Percentiles rank a stretch among this genome's conserved stretches.
phyloP scores from a whole-genome alignment of 2,888 invertebrate genomes.

The Drosophila setosimentum region DNA sequence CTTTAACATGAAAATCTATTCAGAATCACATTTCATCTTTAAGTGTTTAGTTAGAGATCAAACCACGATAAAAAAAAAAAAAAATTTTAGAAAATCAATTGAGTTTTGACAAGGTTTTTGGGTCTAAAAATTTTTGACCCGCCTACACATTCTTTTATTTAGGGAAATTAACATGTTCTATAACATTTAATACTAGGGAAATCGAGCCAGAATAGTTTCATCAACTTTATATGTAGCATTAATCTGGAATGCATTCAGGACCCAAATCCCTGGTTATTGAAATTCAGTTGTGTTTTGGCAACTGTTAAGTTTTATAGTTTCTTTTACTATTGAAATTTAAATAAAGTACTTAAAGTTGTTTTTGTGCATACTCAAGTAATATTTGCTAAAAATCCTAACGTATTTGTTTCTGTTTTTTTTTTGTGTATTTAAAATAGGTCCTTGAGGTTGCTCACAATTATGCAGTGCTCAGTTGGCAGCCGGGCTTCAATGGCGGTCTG shows the following conservation, averaged over 20 bases:
- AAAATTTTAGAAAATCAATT: no score
- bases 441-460: conserved; percentile 91
- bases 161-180: no score
- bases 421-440: conserved; percentile 81
- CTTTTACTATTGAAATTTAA: neutral
- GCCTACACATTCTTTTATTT: no score
- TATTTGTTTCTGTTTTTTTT: neutral
- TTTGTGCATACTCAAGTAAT: no score
- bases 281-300: neutral
- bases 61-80: no score
- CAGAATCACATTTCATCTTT: neutral
- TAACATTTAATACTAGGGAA: no score
- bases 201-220: neutral
- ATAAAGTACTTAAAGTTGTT: neutral
- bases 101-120: neutral
- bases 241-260: no score
- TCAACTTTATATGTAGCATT: neutral
- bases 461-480: conserved; percentile 93
- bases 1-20: neutral
- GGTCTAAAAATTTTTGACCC: neutral
- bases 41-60: neutral
- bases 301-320: neutral
- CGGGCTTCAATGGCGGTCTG: conserved; percentile 95
- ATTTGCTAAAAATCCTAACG: neutral
- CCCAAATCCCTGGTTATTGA: accelerated